Conservation (phyloP, 2,113 vertebrate genomes). For the Sorex fumeus region DNA sequence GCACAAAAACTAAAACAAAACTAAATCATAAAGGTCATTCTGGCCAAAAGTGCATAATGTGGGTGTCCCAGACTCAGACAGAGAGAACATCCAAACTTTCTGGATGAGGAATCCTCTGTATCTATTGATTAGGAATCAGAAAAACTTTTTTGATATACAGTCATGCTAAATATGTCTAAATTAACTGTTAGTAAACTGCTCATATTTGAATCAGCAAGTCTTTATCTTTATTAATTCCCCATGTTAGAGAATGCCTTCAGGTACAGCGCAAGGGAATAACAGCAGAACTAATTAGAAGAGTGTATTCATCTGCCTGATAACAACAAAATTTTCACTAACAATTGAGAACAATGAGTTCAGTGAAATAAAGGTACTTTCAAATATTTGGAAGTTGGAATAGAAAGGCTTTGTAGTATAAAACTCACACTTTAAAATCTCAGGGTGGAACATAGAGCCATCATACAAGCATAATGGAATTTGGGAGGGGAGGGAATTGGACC, state of each 20-base stretch:
- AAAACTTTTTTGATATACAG: background rate
- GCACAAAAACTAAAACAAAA: too few relatives aligned
- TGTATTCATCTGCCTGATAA: background rate
- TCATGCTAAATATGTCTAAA: background rate
- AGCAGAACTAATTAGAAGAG: constrained; percentile 55
- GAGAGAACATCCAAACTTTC: background rate
- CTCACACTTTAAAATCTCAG: constrained; percentile 32
- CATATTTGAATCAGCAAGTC: constrained; percentile 48
- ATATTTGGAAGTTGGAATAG: constrained; percentile 24
- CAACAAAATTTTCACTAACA: too few relatives aligned
- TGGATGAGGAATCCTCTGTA: background rate
- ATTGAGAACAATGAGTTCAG: background rate
- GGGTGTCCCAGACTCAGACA: background rate
- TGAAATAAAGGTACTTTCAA: background rate
- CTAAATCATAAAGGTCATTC: too few relatives aligned
- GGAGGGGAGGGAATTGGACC: too few relatives aligned
- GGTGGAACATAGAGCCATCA: background rate
- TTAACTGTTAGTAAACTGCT: background rate
- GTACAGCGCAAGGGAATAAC: constrained; percentile 20
- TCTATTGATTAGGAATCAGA: background rate
- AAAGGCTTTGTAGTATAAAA: constrained; percentile 52
- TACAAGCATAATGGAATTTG: too few relatives aligned
- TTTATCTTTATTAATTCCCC: constrained; percentile 65
- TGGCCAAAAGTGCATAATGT: too few relatives aligned
- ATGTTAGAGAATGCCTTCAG: constrained; percentile 45